A percentile compares a stretch with the other conserved stretches of the same genome.
Conservation (phyloP, 2,797 vertebrate species). For the Triplophysa bombifrons region DNA sequence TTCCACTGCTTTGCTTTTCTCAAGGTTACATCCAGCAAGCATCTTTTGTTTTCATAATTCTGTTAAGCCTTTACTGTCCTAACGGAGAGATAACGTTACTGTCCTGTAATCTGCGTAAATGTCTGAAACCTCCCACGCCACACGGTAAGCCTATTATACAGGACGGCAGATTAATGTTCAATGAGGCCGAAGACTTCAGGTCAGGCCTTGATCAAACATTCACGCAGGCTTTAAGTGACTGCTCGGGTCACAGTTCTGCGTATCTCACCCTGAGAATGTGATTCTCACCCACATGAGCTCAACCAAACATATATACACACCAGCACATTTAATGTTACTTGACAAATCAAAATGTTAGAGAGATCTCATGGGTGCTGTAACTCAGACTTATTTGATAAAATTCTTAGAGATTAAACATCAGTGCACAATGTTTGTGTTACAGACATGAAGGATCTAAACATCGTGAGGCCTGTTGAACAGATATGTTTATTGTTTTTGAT, state of each 20-base stretch:
- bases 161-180: constrained; percentile 24
- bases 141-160: constrained; percentile 39
- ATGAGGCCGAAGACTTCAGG: constrained; percentile 30
- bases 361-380: too few species aligned
- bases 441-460: background rate
- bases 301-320: too few species aligned
- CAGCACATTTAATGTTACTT: background rate
- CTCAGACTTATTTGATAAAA: too few species aligned
- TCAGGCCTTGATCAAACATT: constrained; percentile 34
- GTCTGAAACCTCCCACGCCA: background rate
- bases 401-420: too few species aligned
- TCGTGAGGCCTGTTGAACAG: too few species aligned
- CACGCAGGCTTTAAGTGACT: constrained; percentile 19
- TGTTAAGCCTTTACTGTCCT: background rate
- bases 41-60: constrained; percentile 6
- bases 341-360: background rate
- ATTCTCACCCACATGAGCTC: background rate
- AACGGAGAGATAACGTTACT: constrained; percentile 21
- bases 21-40: constrained; percentile 31
- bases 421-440: too few species aligned
- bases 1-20: constrained; percentile 35
- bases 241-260: background rate
- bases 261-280: background rate
- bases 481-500: too few species aligned
- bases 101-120: constrained; percentile 2